Base-by-base conservation (phyloP, 2,888 invertebrate species). In the Campaea margaritaria region DNA sequence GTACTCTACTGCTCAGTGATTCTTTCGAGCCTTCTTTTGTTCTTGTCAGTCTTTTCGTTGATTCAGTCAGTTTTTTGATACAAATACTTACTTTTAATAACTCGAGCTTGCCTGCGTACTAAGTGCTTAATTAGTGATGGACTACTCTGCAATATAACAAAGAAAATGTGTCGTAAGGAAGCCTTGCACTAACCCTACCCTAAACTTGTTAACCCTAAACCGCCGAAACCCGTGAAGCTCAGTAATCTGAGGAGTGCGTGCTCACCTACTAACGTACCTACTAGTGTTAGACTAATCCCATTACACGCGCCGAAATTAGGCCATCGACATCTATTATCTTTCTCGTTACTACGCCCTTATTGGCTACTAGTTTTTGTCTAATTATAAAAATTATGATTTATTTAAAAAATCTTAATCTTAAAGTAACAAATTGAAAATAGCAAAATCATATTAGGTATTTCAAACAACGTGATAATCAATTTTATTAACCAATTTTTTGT, bases 161-260 rank as follows among this genome's bases (percentile, higher is more conserved):
- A 12, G n/a, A 3, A 34, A 59, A 61, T 27, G 51, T 39, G 47
- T 61, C 41, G 47, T 55, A 58, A 47, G 48, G 69, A 69, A 69
- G 65, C 69, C 69, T 48, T 52, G 56, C 78, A 34, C 36, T 14
- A 41, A n/a, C n/a, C n/a, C n/a, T n/a, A n/a, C n/a, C n/a, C n/a
- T n/a, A n/a, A n/a, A n/a, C n/a, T n/a, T n/a, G 46, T 88, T 85
- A 91, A 91, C 91, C 90, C 90, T 89, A 87, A 89, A 89, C 75
- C 80, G 71, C 81, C 78, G 91, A 91, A 91, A 86, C 91, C 91
- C 79, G 89, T 91, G 70, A 76, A 85, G 78, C 73, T 81, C 81
- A 36, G 75, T 91, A 91, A 91, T 89, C 90, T 90, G 83, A 73
- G 48, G 79, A 78, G 80, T 78, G 75, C 72, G 76, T 76, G 70